phyloP scores from a whole-genome alignment of 2,797 vertebrate genomes.

The Dipus sagitta region DNA sequence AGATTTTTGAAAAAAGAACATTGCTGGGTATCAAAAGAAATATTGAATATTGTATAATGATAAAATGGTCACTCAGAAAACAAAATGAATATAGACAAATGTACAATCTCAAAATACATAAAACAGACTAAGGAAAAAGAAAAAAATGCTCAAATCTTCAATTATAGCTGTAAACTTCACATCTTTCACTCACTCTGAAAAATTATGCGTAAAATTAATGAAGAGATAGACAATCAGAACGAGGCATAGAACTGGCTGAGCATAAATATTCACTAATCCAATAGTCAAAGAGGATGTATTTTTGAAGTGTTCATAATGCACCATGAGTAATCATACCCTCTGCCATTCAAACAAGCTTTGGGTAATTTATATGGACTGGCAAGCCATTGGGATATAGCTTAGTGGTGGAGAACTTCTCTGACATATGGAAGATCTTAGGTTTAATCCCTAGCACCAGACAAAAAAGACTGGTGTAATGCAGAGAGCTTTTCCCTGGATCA shows the following conservation, averaged over 20 bases:
- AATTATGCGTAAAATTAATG: neutral
- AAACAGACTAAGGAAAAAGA: neutral
- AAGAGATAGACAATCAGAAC: neutral
- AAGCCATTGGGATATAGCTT: neutral
- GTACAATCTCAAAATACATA: neutral
- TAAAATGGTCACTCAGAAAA: neutral
- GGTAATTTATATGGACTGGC: neutral
- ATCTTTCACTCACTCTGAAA: neutral
- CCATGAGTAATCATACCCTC: neutral
- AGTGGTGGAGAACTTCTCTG: neutral
- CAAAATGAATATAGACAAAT: neutral
- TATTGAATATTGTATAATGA: neutral
- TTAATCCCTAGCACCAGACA: neutral
- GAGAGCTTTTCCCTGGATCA: neutral
- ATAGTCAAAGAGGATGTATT: neutral
- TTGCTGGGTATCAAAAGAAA: neutral
- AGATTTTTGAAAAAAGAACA: neutral
- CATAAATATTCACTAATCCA: neutral
- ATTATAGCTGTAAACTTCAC: neutral
- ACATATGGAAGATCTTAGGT: neutral
- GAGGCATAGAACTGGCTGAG: neutral
- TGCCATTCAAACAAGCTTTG: neutral
- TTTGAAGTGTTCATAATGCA: neutral
- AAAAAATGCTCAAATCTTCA: neutral
- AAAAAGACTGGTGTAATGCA: neutral